phyloP scores from a whole-genome alignment of 2,113 vertebrate species.

The Pelvicachromis taeniatus region DNA sequence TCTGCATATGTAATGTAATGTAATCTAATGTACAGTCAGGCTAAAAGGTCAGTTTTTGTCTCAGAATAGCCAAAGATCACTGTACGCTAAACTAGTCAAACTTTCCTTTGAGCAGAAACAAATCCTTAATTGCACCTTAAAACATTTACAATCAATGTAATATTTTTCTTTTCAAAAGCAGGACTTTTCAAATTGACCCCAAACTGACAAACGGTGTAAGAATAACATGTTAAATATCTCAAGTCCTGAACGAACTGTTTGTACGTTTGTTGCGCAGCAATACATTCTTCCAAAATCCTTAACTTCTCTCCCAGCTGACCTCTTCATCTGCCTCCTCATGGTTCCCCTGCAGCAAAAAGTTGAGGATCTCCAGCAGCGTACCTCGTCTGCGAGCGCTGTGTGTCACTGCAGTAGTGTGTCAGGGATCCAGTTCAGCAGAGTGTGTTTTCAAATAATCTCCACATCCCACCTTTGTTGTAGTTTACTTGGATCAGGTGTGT shows the following conservation, averaged over 20 bases:
- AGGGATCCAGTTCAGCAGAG: neutral
- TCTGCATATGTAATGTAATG: neutral
- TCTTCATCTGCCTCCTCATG: neutral
- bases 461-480: slow-evolving; percentile 82
- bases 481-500: slow-evolving; percentile 74
- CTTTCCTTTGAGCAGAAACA: neutral
- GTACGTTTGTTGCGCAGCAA: neutral
- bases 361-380: neutral
- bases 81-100: neutral
- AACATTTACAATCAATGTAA: neutral
- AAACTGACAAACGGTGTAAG: neutral
- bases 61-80: neutral
- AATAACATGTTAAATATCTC: neutral
- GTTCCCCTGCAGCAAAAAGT: neutral
- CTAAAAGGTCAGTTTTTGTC: neutral
- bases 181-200: neutral
- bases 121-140: neutral
- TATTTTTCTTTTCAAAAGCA: neutral
- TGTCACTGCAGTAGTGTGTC: neutral
- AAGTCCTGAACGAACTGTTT: neutral
- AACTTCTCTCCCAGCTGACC: neutral
- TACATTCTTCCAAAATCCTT: slow-evolving; percentile 3
- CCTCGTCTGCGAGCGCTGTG: neutral
- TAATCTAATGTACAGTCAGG: neutral
- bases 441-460: slow-evolving; percentile 74